Evolutionary conservation across 1,140 invertebrate species (phyloP), one percentile per base, ranked within the genome.

Genomic region (Solenopsis fugax): DNA sequence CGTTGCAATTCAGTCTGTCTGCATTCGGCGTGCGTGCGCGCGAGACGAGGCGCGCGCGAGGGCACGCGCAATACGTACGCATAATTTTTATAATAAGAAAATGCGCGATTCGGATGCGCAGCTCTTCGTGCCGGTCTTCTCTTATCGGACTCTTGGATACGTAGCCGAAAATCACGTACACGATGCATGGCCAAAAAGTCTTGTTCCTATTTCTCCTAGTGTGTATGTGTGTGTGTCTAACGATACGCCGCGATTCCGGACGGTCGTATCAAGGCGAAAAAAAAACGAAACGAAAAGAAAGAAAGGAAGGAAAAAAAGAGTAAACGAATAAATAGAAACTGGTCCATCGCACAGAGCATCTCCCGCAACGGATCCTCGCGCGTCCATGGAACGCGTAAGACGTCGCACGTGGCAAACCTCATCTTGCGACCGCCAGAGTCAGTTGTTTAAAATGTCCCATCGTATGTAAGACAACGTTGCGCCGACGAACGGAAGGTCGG

Each of bases 131-230:
- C 73, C 84, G 69, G 45, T 67, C 62, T 76, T 48, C 41, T 80
- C 48, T 80, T 85, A 80, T 82, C 78, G 62, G 64, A 50, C 29
- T 71, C 29, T 71, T 78, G 54, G 52, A 87, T 56, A 75, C 80
- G n/a, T 21, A 85, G 48, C 54, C 29, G 62, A 65, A 52, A 85
- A 85, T 76, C 50, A 58, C 80, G 50, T 65, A 65, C 54, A 90
- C 85, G 86, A 80, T 91, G 87, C 82, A 77, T 76, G 85, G 86
- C 90, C 86, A 91, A 91, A 90, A 90, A 88, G 88, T 91, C 90
- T 91, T 91, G 91, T 91, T 91, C 91, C 91, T 91, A 91, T 91
- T 91, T 88, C 88, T 91, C 88, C 85, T 88, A 91, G 82, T 87
- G 85, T 87, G 89, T 85, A 75, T 88, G 65, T 71, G 64, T 54